phyloP scores from a whole-genome alignment of 2,797 vertebrate species.

The Halcyon badia region DNA sequence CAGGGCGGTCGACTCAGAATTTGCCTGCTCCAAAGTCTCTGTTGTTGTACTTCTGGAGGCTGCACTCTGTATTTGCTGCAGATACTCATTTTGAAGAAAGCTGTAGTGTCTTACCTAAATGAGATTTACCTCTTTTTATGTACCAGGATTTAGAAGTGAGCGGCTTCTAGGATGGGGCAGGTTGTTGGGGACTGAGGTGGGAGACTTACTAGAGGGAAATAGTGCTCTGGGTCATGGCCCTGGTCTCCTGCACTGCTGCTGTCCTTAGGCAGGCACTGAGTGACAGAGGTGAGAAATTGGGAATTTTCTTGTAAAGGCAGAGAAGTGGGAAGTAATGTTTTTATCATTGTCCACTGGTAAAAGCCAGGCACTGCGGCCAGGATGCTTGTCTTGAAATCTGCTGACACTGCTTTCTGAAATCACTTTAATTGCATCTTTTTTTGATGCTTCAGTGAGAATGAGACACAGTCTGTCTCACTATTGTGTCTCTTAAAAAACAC shows the following conservation, averaged over 20 bases:
- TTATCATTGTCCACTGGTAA: not conserved
- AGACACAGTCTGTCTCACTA: not conserved
- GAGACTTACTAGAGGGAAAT: not conserved
- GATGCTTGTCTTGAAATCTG: not conserved
- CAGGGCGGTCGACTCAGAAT: not conserved
- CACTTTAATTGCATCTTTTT: not conserved
- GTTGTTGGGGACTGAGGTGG: not conserved
- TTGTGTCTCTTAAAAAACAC: slow-evolving; percentile 32
- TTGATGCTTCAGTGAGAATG: not conserved
- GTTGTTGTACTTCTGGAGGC: not conserved
- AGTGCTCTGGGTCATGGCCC: not conserved
- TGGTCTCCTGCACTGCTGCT: not conserved
- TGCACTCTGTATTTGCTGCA: not conserved
- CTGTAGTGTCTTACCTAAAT: not conserved
- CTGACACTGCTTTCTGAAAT: not conserved
- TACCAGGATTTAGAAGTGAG: not conserved
- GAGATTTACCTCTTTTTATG: not conserved
- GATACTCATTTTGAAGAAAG: not conserved
- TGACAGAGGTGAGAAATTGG: not conserved
- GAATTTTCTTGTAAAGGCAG: not conserved
- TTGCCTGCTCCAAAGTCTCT: not conserved
- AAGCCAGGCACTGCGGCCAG: not conserved
- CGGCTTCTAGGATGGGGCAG: not conserved
- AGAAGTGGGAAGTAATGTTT: not conserved
- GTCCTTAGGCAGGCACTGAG: not conserved